Conservation (phyloP, 2,797 vertebrate genomes). For the Lithobates sylvaticus region DNA sequence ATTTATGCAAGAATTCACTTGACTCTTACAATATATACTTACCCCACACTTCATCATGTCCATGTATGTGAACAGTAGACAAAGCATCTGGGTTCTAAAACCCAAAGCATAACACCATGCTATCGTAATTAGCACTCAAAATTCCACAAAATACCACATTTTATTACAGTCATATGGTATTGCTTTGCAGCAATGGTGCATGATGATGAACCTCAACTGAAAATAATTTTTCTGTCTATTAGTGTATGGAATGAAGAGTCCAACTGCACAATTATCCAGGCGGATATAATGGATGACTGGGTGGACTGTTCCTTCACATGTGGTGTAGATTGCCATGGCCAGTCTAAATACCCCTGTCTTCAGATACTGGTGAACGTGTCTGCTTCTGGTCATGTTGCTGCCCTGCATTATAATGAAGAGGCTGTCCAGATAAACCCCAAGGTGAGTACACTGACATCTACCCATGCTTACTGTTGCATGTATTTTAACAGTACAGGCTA, state of each 20-base stretch:
- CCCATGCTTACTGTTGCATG: too few relatives aligned
- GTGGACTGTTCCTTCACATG: constrained; percentile 73
- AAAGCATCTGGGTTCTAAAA: too few relatives aligned
- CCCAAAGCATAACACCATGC: too few relatives aligned
- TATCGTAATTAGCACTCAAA: too few relatives aligned
- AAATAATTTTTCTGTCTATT: constrained; percentile 43
- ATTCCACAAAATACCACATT: too few relatives aligned
- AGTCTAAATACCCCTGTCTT: constrained; percentile 79
- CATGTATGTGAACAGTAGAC: too few relatives aligned
- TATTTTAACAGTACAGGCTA: too few relatives aligned
- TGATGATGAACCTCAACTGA: not conserved
- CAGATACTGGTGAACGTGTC: constrained; percentile 77
- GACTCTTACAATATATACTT: too few relatives aligned
- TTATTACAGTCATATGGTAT: too few relatives aligned
- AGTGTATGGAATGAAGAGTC: constrained; percentile 77
- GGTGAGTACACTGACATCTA: constrained; percentile 68
- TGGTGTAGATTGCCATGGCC: constrained; percentile 64
- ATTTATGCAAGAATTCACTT: too few relatives aligned
- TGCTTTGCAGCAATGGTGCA: too few relatives aligned
- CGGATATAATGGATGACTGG: constrained; percentile 74
- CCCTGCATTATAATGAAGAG: constrained; percentile 82
- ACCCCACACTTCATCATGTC: too few relatives aligned
- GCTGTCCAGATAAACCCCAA: constrained; percentile 73
- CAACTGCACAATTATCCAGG: constrained; percentile 76
- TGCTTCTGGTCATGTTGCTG: constrained; percentile 68